Percentiles rank a stretch among this genome's conserved stretches.
These are phyloP conservation scores for Nebria salina DNA, from an alignment of 2,888 invertebrate genomes.

Conservation along the genomic window DNA sequence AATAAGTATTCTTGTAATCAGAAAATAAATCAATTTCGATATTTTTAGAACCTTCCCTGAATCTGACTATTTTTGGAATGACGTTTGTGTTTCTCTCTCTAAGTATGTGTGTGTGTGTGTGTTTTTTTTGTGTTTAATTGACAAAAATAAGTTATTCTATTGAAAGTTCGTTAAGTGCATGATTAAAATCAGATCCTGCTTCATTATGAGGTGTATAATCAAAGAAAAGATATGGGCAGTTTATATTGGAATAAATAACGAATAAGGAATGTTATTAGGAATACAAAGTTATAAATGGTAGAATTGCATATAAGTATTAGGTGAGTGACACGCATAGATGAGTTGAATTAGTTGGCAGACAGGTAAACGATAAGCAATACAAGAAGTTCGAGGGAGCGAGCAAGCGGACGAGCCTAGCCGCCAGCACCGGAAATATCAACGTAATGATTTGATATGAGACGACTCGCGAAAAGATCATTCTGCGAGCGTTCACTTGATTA, in stretches of 20 bases:
- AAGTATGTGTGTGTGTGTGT: too few relatives aligned
- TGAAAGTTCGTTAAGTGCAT: background rate
- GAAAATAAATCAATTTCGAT: too few relatives aligned
- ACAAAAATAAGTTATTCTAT: background rate
- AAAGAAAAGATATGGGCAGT: background rate
- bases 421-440: constrained; percentile 42
- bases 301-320: constrained; percentile 4
- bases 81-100: too few relatives aligned
- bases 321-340: constrained; percentile 31
- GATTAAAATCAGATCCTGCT: background rate
- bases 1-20: too few relatives aligned
- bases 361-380: constrained; percentile 7
- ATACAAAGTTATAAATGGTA: constrained; percentile 1
- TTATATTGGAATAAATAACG: background rate
- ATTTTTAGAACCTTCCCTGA: too few relatives aligned
- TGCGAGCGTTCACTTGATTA: background rate
- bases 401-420: constrained; percentile 4
- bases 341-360: constrained; percentile 24
- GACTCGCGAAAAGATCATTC: constrained; percentile 21
- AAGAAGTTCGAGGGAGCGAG: background rate
- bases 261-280: background rate
- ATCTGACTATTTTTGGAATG: too few relatives aligned
- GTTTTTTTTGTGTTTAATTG: too few relatives aligned
- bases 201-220: background rate
- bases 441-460: constrained; percentile 30